Evolutionary conservation across 1,140 invertebrate species (phyloP), one percentile per base, ranked within the genome.

Genomic region (Paraescarpia echinospica): DNA sequence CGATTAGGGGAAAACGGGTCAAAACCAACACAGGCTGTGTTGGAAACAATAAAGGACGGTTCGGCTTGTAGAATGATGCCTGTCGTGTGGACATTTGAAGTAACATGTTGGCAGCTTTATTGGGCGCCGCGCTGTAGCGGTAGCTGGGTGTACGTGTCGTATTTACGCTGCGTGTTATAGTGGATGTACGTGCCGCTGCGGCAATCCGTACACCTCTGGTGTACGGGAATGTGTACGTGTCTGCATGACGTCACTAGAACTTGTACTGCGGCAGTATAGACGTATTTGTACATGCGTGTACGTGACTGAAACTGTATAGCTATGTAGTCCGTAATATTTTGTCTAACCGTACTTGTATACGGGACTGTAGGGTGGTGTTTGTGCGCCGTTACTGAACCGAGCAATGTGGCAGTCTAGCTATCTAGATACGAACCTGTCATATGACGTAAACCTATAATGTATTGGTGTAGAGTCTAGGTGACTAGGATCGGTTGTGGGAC

Each of bases 1-100:
- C 59, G 59, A 77, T 77, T 77, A 77, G 59, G 59, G 59, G 59
- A 77, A 77, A 77, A 77, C 59, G 59, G 59, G 59, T 77, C 59
- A 77, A 77, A 77, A 77, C 41, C 59, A 77, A 77, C 59, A 77
- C 59, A 77, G 41, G 41, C 27, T 31, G 59, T 77, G 59, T 77
- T 77, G 59, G 59, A 77, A 77, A 77, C 22, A 77, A 2, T 22
- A 77, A 12, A 18, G 59, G 27, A 77, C 59, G 59, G 27, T 77
- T 77, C 59, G 27, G 22, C 59, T 77, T 77, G 22, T 77, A 77
- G 1, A 77, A 77, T 27, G 59, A 77, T 18, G 59, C 4, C 14
- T 77, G 59, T 77, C 59, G 59, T 77, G 12, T 31, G 59, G 59
- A 77, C 48, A 18, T 77, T 12, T 27, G 14, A 77, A 27, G 2